Conservation (phyloP, 2,888 invertebrate species). For the Nebria brevicollis region DNA sequence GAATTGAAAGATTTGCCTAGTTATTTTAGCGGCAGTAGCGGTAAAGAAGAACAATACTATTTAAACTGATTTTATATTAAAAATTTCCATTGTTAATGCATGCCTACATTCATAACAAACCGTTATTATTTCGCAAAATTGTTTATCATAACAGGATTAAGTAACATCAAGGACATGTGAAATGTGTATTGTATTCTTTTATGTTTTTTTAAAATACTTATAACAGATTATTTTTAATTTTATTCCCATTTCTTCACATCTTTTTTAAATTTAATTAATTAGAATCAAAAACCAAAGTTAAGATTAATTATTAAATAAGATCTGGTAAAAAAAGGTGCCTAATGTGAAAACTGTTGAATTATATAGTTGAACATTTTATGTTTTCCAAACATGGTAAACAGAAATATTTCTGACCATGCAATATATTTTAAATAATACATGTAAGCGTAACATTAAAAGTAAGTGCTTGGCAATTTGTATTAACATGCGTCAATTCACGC, state of each 20-base stretch:
- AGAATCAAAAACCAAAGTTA: too few species aligned
- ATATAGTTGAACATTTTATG: too few species aligned
- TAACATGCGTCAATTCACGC: neutral
- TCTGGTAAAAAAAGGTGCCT: too few species aligned
- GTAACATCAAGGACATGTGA: conserved; percentile 40
- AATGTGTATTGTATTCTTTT: conserved; percentile 34
- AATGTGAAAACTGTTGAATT: too few species aligned
- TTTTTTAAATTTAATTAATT: neutral
- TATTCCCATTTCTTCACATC: neutral
- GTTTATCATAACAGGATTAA: conserved; percentile 40
- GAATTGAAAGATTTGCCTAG: neutral
- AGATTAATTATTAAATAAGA: too few species aligned
- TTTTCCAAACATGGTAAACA: too few species aligned
- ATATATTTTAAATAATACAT: neutral
- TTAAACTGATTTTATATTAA: neutral
- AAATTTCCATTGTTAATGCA: neutral
- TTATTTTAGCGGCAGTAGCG: neutral
- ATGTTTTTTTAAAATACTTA: neutral
- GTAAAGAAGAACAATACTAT: neutral
- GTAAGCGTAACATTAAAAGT: neutral
- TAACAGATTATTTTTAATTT: conserved; percentile 5
- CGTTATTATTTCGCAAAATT: conserved; percentile 39
- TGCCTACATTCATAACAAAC: neutral
- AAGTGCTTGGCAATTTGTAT: neutral
- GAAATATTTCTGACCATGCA: too few species aligned